Evolutionary conservation across 1,140 invertebrate species (phyloP), one percentile per base, ranked within the genome.

Genomic region (Agrypnia vestita): DNA sequence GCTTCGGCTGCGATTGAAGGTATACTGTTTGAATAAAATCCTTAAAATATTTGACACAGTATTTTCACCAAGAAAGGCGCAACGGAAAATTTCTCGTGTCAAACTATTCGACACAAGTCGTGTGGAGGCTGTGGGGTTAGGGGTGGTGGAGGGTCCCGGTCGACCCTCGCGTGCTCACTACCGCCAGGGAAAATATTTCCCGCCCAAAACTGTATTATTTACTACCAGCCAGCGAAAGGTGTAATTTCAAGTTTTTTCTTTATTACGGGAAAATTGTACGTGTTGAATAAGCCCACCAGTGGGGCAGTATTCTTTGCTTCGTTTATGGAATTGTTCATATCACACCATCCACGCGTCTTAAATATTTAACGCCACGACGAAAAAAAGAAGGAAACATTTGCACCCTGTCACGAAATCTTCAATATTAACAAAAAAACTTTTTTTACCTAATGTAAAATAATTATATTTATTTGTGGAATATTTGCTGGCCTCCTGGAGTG

Each of bases 191-290:
- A 59, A 61, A 47, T 56, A 78, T 71, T 59, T 59, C 67, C 59
- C 44, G 12, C 35, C 56, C 69, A 35, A 80, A 80, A 80, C 74
- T 80, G 56, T 80, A 77, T 80, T 77, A 80, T 80, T 77, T 80
- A 80, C 79, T 51, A 76, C 62, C 73, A 61, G 74, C 74, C 49
- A 53, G 43, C 44, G 49, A 47, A 80, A 77, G 67, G 79, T 77
- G 74, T 80, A 80, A 80, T 80, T 80, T 80, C 79, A 80, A 80
- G 62, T 80, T 80, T 80, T 77, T 76, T 80, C 47, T 80, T 80
- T 80, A 77, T 62, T 67, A 73, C 74, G 55, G 62, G 69, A 80
- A 76, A 78, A 78, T 78, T 78, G 62, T 59, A 59, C 76, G 62
- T 46, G 64, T 53, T 56, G 76, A 78, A 78, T 78, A 78, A 78